Evolutionary conservation across 2,113 vertebrate genomes (phyloP).

Genomic region (Chloroceryle aenea): DNA sequence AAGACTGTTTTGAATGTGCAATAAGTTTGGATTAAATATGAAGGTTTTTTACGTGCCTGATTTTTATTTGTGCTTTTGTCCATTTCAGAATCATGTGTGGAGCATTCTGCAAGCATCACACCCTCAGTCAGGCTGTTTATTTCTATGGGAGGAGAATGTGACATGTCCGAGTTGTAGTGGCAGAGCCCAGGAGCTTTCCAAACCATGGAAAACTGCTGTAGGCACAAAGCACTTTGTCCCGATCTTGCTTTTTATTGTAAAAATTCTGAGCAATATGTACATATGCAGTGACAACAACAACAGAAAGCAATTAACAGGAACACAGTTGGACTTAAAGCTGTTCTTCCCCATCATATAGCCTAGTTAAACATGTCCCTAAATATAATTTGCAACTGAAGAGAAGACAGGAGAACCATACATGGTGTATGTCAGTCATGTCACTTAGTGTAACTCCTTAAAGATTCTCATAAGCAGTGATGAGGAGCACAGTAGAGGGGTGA

Average conservation of each 20-base stretch:
- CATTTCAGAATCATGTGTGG: background rate
- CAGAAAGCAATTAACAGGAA: background rate
- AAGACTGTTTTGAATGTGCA: background rate
- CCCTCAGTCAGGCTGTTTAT: background rate
- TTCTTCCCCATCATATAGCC: rapidly evolving
- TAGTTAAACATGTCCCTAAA: background rate
- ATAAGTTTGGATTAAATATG: background rate
- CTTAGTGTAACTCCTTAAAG: background rate
- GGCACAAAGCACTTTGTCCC: background rate
- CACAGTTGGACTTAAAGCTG: background rate
- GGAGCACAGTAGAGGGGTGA: background rate
- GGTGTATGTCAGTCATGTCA: background rate
- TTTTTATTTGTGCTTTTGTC: background rate
- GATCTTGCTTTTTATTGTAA: background rate
- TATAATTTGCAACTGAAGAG: background rate
- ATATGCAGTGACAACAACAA: background rate
- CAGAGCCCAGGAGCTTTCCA: background rate
- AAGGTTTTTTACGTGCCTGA: background rate
- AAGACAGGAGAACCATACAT: background rate
- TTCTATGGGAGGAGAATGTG: background rate
- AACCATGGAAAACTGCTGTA: background rate
- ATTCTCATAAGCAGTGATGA: background rate
- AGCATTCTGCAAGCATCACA: background rate
- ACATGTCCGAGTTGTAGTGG: background rate
- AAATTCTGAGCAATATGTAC: background rate